phyloP scores from a whole-genome alignment of 2,797 vertebrate genomes.

The Okamejei kenojei region DNA sequence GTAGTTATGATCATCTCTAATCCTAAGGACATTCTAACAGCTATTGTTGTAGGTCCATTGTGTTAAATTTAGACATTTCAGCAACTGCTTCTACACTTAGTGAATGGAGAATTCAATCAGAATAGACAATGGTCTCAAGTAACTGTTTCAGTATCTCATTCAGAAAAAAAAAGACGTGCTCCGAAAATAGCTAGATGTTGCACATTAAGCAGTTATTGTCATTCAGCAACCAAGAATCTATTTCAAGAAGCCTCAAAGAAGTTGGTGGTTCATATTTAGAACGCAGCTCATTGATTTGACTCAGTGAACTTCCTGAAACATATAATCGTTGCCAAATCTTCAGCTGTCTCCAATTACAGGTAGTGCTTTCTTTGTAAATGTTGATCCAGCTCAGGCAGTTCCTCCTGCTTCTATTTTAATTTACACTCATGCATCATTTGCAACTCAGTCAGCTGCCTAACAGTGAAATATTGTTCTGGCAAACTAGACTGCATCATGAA shows the following conservation, averaged over 20 bases:
- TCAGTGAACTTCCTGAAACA: constrained; percentile 19
- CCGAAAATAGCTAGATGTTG: neutral
- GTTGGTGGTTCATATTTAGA: neutral
- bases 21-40: neutral
- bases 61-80: neutral
- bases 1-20: neutral
- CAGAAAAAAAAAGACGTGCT: neutral
- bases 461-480: neutral
- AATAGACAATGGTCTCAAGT: neutral
- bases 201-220: neutral
- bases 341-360: neutral
- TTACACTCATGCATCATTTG: constrained; percentile 12
- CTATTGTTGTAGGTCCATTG: neutral
- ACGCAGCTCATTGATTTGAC: constrained; percentile 1
- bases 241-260: neutral
- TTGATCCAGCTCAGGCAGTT: neutral
- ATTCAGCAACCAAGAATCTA: neutral
- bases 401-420: constrained; percentile 25
- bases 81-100: neutral
- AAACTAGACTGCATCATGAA: neutral
- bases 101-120: neutral
- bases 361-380: constrained; percentile 6
- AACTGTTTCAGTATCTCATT: neutral
- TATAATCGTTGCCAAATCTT: neutral
- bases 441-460: constrained; percentile 27